Evolutionary conservation across 2,113 vertebrate genomes (phyloP).

Genomic region (Sterna hirundo): DNA sequence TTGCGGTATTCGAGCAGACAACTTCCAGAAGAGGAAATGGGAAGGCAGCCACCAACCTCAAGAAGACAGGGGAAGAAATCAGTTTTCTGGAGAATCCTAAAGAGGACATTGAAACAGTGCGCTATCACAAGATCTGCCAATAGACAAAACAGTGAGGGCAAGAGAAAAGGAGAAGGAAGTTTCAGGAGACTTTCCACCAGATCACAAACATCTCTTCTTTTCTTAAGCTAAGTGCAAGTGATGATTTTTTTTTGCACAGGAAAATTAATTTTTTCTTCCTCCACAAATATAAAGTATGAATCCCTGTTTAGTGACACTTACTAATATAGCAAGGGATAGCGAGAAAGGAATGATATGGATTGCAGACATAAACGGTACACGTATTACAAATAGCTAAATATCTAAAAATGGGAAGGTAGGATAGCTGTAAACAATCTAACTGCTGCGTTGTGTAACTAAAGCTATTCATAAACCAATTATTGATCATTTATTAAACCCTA

Average conservation of each 20-base stretch:
- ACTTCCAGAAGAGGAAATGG: slow-evolving; percentile 44
- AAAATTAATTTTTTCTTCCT: background rate
- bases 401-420: background rate
- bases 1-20: slow-evolving; percentile 38
- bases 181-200: background rate
- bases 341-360: background rate
- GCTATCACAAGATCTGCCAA: background rate
- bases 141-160: rapidly evolving
- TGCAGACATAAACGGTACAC: rapidly evolving
- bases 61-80: slow-evolving; percentile 14
- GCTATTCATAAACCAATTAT: background rate
- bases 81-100: background rate
- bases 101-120: background rate
- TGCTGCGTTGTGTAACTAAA: background rate
- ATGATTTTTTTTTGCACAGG: background rate
- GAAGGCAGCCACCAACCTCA: slow-evolving; percentile 47
- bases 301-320: background rate
- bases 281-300: rapidly evolving
- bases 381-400: background rate
- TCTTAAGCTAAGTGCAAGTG: background rate
- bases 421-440: background rate
- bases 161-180: background rate
- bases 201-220: background rate
- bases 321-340: background rate
- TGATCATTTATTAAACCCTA: background rate